A percentile compares a stretch with the other conserved stretches of the same genome.
Evolutionary conservation across 2,797 vertebrate genomes (phyloP).

Genomic region (Bufotes viridis): DNA sequence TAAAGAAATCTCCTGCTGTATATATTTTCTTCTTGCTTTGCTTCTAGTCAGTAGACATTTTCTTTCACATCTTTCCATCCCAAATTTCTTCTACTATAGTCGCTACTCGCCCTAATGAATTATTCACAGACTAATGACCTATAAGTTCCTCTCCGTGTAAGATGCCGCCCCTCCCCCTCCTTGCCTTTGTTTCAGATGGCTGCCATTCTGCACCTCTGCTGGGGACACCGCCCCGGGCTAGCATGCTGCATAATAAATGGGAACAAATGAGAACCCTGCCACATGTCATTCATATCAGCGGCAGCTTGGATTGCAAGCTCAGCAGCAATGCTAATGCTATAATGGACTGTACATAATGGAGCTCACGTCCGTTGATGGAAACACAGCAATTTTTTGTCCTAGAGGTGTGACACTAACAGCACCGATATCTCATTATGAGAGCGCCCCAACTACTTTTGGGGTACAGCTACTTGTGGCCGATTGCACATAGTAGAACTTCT

Average conservation of each 20-base stretch:
- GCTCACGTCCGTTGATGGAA: background rate
- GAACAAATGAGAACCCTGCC: background rate
- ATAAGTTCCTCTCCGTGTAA: background rate
- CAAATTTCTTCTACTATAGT: background rate
- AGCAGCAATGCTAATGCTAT: background rate
- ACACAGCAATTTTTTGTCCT: background rate
- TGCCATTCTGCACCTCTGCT: constrained; percentile 2
- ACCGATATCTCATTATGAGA: too few species aligned
- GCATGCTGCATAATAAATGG: background rate
- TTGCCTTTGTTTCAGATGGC: constrained; percentile 29
- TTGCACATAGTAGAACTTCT: too few species aligned
- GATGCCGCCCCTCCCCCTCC: background rate
- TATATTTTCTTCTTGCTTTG: background rate
- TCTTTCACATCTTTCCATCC: background rate
- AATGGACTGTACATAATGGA: background rate
- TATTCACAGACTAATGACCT: constrained; percentile 49
- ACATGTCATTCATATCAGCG: background rate
- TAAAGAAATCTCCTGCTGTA: background rate
- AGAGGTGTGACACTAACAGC: background rate
- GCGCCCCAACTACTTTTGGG: too few species aligned
- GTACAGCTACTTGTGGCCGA: too few species aligned
- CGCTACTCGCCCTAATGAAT: constrained; percentile 27
- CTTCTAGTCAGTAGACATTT: background rate
- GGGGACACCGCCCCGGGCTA: background rate
- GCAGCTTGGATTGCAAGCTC: background rate